Conservation (phyloP, 2,888 invertebrate genomes). For the Andrena dorsata region DNA sequence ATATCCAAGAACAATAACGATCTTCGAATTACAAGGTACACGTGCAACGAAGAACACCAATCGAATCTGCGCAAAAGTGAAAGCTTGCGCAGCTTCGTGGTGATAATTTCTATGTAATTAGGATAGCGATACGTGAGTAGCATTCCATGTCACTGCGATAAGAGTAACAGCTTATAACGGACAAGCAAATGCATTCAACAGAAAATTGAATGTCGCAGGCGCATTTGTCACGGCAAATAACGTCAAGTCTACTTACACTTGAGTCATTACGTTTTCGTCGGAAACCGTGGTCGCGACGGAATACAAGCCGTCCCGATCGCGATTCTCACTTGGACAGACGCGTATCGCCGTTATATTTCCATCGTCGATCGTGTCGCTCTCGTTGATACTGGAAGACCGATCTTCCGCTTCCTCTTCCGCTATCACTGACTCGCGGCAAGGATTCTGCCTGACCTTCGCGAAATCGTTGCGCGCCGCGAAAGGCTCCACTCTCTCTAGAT, state of each 20-base stretch:
- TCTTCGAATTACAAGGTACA: background rate
- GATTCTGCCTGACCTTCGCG: conserved; percentile 9
- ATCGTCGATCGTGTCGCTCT: conserved; percentile 51
- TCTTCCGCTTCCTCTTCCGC: conserved; percentile 55
- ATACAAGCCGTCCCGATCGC: conserved; percentile 6
- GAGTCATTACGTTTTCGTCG: conserved; percentile 45
- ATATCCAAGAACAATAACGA: background rate
- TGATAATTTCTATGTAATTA: conserved; percentile 26
- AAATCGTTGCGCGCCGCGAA: conserved; percentile 35
- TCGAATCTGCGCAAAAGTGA: background rate
- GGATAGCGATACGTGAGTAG: conserved; percentile 13
- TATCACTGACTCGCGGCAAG: background rate
- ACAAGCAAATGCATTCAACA: background rate
- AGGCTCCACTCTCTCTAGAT: conserved; percentile 59
- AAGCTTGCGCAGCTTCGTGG: background rate
- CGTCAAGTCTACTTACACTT: conserved; percentile 44
- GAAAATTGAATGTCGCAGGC: background rate
- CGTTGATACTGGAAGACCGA: conserved; percentile 53
- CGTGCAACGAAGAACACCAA: background rate
- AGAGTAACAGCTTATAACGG: conserved; percentile 17
- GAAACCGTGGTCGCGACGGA: conserved; percentile 14
- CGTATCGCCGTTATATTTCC: conserved; percentile 68
- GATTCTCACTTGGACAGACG: conserved; percentile 40
- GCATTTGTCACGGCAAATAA: background rate
- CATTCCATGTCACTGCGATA: conserved; percentile 30